Conservation (phyloP, 2,113 vertebrate genomes). For the Oriolus oriolus region DNA sequence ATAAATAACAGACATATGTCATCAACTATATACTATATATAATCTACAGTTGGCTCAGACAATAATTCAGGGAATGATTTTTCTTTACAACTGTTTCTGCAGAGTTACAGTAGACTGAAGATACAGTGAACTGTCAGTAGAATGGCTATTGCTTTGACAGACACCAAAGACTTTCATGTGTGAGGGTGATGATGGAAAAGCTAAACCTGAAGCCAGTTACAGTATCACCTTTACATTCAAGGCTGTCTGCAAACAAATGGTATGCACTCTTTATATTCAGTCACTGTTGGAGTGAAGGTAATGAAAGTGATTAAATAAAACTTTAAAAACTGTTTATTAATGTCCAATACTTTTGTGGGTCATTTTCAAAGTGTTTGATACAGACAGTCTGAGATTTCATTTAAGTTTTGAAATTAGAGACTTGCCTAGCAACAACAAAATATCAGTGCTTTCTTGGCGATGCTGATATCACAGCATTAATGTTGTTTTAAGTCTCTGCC, state of each 20-base stretch:
- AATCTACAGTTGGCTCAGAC: neutral
- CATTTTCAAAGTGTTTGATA: neutral
- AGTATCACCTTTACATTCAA: neutral
- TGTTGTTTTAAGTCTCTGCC: slow-evolving; percentile 54
- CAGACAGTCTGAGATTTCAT: slow-evolving; percentile 29
- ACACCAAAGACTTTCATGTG: neutral
- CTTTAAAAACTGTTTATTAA: neutral
- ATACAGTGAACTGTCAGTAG: neutral
- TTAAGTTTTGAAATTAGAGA: slow-evolving; percentile 59
- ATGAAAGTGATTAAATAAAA: neutral
- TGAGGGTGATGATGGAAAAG: slow-evolving; percentile 5
- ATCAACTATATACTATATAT: neutral
- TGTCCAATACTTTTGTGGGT: neutral
- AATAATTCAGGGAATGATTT: neutral
- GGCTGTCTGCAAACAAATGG: neutral
- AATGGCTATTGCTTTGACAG: neutral
- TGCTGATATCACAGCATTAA: slow-evolving; percentile 39
- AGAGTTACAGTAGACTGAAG: neutral
- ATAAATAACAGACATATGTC: neutral
- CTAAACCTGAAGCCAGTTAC: neutral
- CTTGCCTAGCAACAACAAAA: slow-evolving; percentile 42
- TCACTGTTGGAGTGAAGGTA: neutral
- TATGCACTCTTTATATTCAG: neutral
- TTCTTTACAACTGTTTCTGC: neutral
- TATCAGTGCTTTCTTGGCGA: slow-evolving; percentile 41